Evolutionary conservation across 2,797 vertebrate genomes (phyloP), one percentile per base, ranked within the genome.

Genomic region (Gadopsis marmoratus): DNA sequence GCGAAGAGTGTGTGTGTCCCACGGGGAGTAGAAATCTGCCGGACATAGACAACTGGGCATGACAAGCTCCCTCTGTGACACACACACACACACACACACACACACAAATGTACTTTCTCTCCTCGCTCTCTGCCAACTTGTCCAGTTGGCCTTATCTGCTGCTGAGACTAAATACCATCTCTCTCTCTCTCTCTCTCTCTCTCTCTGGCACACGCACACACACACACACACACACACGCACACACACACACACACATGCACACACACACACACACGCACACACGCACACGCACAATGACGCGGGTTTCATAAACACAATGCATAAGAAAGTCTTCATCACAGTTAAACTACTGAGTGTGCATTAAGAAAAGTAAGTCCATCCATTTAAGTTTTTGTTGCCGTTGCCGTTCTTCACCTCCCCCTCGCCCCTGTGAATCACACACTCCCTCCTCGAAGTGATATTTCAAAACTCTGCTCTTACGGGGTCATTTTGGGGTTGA

Each of bases 11-110:
- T 62, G 72, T 54, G 72, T 59, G 76, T 90, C 83, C 80, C 89
- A 72, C 33, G 31, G 89, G 90, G 86, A 86, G 88, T 16, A 79
- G 78, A 91, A 89, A 90, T 91, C 89, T 93, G 92, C 89, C 81
- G 89, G 87, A 92, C 87, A 88, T 89, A 83, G 88, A 91, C 88
- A 90, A 90, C 86, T 84, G 85, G 88, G 87, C 73, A 86, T 86
- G 88, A 91, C 89, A 92, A 87, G 82, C 76, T 88, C 80, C 84
- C 7, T 75, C 89, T 85, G 89, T 77, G 78, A 83, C 66, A 65
- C 56, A 48, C 19, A 53, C 65, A 48, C 43, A 55, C 60, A 54
- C 72, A 59, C 67, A 74, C 37, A 58, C 64, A 74, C 45, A 74
- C 55, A 37, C 55, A 41, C 8, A 53, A 21, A 50, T 56, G 23